Percentiles rank a stretch among this genome's conserved stretches.
phyloP scores from a whole-genome alignment of 1,140 invertebrate species.

The Arctopsyche grandis region DNA sequence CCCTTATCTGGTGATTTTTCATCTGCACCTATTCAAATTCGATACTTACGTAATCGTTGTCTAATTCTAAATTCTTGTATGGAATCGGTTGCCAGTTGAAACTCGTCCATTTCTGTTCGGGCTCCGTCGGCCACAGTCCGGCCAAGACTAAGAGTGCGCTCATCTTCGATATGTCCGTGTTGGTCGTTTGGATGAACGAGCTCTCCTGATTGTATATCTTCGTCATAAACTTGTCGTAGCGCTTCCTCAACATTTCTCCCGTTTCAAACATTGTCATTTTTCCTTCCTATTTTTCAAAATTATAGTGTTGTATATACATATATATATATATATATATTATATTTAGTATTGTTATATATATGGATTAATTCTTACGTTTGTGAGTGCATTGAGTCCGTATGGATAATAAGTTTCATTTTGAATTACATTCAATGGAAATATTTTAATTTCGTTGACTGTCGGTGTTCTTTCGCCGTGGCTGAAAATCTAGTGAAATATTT shows the following conservation, averaged over 20 bases:
- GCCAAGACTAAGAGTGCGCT: slow-evolving; percentile 77
- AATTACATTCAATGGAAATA: slow-evolving; percentile 62
- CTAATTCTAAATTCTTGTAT: slow-evolving; percentile 59
- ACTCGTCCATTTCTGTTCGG: slow-evolving; percentile 69
- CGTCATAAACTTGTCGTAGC: slow-evolving; percentile 48
- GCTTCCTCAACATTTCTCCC: slow-evolving; percentile 43
- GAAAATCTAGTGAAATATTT: slow-evolving; percentile 60
- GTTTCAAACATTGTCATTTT: slow-evolving; percentile 50
- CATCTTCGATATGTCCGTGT: slow-evolving; percentile 78
- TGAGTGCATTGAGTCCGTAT: slow-evolving; percentile 65
- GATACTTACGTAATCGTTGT: slow-evolving; percentile 61
- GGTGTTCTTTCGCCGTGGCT: slow-evolving; percentile 69
- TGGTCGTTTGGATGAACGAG: slow-evolving; percentile 72
- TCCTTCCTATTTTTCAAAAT: slow-evolving; percentile 43
- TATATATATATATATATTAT: slow-evolving; percentile 4
- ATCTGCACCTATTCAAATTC: no score
- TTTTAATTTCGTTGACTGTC: slow-evolving; percentile 60
- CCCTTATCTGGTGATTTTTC: no score
- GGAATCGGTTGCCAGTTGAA: slow-evolving; percentile 77
- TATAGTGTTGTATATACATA: neutral
- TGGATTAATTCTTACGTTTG: slow-evolving; percentile 61
- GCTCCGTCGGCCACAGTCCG: slow-evolving; percentile 72
- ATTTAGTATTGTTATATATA: neutral
- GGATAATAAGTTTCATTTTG: slow-evolving; percentile 63
- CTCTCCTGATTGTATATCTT: slow-evolving; percentile 55